Evolutionary conservation across 2,888 invertebrate genomes (phyloP).

Genomic region (Neria commutata): DNA sequence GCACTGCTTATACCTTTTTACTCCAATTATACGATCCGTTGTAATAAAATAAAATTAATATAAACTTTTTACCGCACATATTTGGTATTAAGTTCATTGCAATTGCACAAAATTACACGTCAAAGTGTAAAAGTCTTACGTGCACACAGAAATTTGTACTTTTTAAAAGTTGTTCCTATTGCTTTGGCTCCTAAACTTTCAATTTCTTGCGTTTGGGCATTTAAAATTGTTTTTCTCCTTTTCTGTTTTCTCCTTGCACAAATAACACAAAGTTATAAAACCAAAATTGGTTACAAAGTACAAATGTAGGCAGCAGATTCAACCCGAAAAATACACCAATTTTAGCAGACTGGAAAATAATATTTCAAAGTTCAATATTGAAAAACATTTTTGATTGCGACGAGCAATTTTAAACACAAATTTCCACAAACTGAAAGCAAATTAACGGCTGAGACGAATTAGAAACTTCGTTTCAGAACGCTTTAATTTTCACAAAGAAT

Average conservation of each 20-base stretch:
- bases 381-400: background rate
- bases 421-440: background rate
- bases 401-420: background rate
- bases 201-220: background rate
- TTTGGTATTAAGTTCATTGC: conserved; percentile 40
- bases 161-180: background rate
- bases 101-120: background rate
- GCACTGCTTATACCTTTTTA: conserved; percentile 52
- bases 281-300: too few relatives aligned
- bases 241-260: too few relatives aligned
- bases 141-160: background rate
- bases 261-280: too few relatives aligned
- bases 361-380: too few relatives aligned
- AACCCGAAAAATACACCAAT: too few relatives aligned
- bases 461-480: conserved; percentile 5
- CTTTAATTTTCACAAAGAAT: conserved; percentile 5
- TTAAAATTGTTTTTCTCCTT: background rate
- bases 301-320: too few relatives aligned
- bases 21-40: conserved; percentile 63
- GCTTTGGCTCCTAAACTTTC: background rate
- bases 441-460: too few relatives aligned
- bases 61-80: conserved; percentile 60
- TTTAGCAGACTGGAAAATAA: too few relatives aligned
- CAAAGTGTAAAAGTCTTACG: too few relatives aligned
- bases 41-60: conserved; percentile 63